These are phyloP conservation scores for Pluvialis apricaria DNA, from an alignment of 2,113 vertebrate genomes.

Conservation along the genomic window DNA sequence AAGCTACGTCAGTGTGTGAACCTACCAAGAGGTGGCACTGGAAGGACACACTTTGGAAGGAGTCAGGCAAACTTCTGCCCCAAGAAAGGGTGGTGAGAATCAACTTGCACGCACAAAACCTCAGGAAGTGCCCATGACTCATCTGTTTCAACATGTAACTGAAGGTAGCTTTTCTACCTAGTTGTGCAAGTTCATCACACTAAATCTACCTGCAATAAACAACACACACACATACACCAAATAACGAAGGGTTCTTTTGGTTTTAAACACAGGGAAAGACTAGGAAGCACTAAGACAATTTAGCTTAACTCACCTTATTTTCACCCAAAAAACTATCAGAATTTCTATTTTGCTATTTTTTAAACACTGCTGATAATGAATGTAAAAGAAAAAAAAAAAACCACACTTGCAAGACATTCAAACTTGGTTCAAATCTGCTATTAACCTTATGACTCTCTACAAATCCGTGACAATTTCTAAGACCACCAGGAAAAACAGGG, in stretches of 20 bases:
- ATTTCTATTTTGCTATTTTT: neutral
- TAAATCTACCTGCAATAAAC: neutral
- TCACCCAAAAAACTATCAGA: neutral
- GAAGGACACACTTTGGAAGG: constrained; percentile 5
- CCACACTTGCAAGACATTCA: neutral
- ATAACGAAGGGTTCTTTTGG: neutral
- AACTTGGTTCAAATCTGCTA: neutral
- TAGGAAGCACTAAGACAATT: neutral
- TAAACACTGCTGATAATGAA: neutral
- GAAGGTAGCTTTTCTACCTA: neutral
- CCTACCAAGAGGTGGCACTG: constrained; percentile 57
- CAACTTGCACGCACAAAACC: neutral
- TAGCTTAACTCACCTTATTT: neutral
- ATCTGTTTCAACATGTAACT: neutral
- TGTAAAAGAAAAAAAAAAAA: neutral
- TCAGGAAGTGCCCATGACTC: neutral
- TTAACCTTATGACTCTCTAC: neutral
- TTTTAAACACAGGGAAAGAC: neutral
- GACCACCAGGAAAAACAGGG: neutral
- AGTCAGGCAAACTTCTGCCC: neutral
- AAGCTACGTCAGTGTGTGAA: neutral
- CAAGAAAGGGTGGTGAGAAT: neutral
- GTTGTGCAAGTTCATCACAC: neutral
- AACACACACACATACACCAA: fast-evolving
- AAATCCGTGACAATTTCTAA: neutral